Conservation (phyloP, 2,888 invertebrate species). For the Branchipolynoe longqiensis region DNA sequence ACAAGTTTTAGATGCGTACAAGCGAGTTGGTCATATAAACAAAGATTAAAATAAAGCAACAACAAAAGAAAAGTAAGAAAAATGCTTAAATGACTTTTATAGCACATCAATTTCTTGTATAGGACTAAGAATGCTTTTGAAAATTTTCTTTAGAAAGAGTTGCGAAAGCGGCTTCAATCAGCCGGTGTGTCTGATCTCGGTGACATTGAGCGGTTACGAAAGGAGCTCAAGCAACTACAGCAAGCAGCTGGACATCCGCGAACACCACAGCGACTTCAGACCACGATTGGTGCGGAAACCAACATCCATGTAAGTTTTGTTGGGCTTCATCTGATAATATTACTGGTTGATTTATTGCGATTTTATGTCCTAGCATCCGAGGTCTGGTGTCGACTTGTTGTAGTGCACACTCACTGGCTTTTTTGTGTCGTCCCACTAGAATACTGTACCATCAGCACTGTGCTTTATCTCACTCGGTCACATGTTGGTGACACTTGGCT, state of each 20-base stretch:
- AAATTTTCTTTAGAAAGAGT: conserved; percentile 52
- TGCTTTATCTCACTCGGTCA: no score
- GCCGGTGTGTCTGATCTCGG: conserved; percentile 23
- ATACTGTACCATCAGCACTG: no score
- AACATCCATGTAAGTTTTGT: conserved; percentile 46
- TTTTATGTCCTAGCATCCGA: no score
- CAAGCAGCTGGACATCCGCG: conserved; percentile 41
- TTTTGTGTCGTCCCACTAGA: no score
- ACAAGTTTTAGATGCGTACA: no score
- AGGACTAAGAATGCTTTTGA: not conserved
- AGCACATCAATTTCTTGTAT: not conserved
- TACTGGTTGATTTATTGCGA: not conserved
- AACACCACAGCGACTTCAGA: conserved; percentile 54
- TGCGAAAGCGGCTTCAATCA: conserved; percentile 10
- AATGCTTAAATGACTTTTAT: no score
- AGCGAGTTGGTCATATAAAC: no score
- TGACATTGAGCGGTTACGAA: conserved; percentile 12
- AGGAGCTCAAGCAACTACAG: conserved; percentile 15
- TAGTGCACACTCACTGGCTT: no score
- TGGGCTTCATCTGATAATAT: not conserved
- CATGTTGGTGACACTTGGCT: no score
- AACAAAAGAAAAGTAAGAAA: no score
- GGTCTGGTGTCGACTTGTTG: no score
- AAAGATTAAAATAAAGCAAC: no score
- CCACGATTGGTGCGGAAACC: conserved; percentile 51